Evolutionary conservation across 2,888 invertebrate species (phyloP), one percentile per base, ranked within the genome.

Genomic region (Ophion ellenae): DNA sequence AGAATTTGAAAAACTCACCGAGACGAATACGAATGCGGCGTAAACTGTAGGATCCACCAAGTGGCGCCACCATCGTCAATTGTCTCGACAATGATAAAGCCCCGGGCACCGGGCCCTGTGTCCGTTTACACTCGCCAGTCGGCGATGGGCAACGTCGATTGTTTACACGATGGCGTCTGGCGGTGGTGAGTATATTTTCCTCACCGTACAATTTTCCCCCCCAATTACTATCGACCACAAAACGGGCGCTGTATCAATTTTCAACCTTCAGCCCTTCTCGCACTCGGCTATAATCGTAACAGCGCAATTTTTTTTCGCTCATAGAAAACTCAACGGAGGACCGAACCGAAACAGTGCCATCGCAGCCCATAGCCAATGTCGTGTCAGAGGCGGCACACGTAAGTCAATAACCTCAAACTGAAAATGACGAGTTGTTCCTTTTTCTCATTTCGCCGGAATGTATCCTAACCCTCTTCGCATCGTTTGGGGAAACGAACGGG

Each of bases 101-200:
- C 47, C 53, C 20, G 45, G 53, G 28, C 20, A 47, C 7, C 6
- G 20, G 32, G 2, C 53, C 28, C 14, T 14, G 47, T 45, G 59
- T 67, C 67, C 67, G 77, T 75, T 76, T 24, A 73, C 45, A 78
- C 61, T 80, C 78, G 82, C 77, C 81, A 81, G 84, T 80, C 83
- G 79, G 83, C 83, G 81, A 85, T 88, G 84, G 78, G 84, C 85
- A 85, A 86, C 86, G 80, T 76, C 81, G 87, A 89, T 89, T 92
- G 90, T 92, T 92, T 91, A 90, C 90, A 91, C 89, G 90, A 93
- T 93, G 93, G 93, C 93, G 91, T 92, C 93, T 82, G 91, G 91
- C 89, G 91, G 91, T 90, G 93, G 93, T 93, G 88, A 83, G 91
- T 91, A 80, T 87, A 87, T 85, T 85, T 88, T 87, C 86, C 84